A percentile compares a stretch with the other conserved stretches of the same genome.
These are phyloP conservation scores for Cyanoliseus patagonus DNA, from an alignment of 2,113 vertebrate species.

Conservation along the genomic window DNA sequence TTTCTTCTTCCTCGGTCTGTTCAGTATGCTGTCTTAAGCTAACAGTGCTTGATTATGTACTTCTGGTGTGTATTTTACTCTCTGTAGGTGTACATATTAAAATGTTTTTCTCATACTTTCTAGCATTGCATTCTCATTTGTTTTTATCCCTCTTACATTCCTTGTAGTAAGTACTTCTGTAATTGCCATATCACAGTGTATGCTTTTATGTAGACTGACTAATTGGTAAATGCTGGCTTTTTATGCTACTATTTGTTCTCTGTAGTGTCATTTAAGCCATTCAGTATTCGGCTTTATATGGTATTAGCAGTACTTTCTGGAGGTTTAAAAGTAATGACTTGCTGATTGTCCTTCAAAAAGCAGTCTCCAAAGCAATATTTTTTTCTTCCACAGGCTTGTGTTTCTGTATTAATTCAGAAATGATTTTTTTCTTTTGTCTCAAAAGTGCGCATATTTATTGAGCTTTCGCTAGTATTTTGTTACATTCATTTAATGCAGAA, in stretches of 20 bases:
- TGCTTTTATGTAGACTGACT: conserved; percentile 36
- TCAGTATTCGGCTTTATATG: background rate
- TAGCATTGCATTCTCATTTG: background rate
- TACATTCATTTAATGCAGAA: conserved; percentile 48
- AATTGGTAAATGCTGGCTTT: conserved; percentile 40
- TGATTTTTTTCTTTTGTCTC: conserved; percentile 3
- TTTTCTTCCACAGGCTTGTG: conserved; percentile 18
- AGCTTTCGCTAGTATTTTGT: conserved; percentile 52
- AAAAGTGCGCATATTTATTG: conserved; percentile 20
- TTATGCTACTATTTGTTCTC: conserved; percentile 25
- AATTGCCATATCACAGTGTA: conserved; percentile 53
- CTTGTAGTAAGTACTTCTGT: conserved; percentile 4
- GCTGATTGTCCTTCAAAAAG: conserved; percentile 38
- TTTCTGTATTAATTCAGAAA: conserved; percentile 27
- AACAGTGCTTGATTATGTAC: background rate
- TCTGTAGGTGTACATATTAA: conserved; percentile 4
- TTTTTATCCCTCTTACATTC: conserved; percentile 14
- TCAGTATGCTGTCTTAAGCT: background rate
- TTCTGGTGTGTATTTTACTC: conserved; percentile 40
- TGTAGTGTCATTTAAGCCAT: conserved; percentile 51
- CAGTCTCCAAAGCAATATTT: conserved; percentile 25
- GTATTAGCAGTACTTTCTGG: conserved; percentile 35
- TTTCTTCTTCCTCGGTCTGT: conserved; percentile 14
- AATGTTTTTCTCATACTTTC: conserved; percentile 9
- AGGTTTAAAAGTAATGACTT: conserved; percentile 53